Evolutionary conservation across 2,797 vertebrate species (phyloP), one percentile per base, ranked within the genome.

Genomic region (Hylomyscus alleni): DNA sequence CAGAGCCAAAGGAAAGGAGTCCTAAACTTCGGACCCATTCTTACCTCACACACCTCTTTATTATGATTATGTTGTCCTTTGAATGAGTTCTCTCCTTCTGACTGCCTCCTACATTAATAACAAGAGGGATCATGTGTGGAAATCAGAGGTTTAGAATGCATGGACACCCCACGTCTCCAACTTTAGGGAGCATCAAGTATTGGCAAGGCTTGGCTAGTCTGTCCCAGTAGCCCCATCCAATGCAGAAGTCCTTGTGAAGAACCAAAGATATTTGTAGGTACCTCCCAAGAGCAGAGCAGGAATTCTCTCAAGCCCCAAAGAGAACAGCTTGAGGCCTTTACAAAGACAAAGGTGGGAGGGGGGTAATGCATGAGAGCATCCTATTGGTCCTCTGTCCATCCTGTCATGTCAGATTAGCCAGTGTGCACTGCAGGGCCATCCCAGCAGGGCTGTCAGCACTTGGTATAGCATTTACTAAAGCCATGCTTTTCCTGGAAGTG

Each of bases 221-320:
- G 10, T 14, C 22, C 2, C 15, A 8, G 11, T 24, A 1, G 19
- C 44, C 44, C 15, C 29, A 20, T 6, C 3, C 31, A 26, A 1
- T 0, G 34, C 1, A 20, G 50, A 9, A 76, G 29, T 58, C 58
- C 34, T 44, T 67, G 34, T 15, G 17, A 37, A 14, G 13, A 26
- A 69, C 15, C 44, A 67, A 67, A 54, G 34, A 37, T 37, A 15
- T 20, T 62, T 60, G 31, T 20, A 24, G 34, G 54, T 10, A 47
- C 7, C 26, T 58, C 29, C 62, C 31, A 34, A 76, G 52, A 58
- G 20, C 20, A 60, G 7, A 60, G 52, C 34, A 78, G 31, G 67
- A 14, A 56, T 77, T 9, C 54, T 83, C 5, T 58, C 14, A 22
- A 4, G 13, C 56, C 22, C 14, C 50, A 0, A 67, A 60, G 50